Evolutionary conservation across 2,113 vertebrate genomes (phyloP), one percentile per base, ranked within the genome.

Genomic region (Phalacrocorax carbo): DNA sequence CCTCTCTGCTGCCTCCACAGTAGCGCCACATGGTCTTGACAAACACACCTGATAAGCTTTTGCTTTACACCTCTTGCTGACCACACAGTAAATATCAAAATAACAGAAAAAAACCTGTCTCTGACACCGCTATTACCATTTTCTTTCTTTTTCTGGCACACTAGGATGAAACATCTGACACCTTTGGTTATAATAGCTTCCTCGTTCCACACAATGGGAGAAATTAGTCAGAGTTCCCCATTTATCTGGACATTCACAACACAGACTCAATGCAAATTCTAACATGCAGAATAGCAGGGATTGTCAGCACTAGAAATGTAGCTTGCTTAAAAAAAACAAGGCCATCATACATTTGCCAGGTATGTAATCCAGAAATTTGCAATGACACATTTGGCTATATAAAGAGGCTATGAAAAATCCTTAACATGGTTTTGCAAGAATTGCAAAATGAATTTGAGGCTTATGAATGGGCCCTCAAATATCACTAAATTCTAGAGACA

Each of bases 351-450:
- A 29, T 38, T 80, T 69, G 25, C 9, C 25, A 25, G 15, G n/a
- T 10, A 20, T 2, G 27, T 8, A 51, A 75, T 19, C 34, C 72
- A 22, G 48, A 75, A 49, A 26, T 23, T 22, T 51, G 48, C 30
- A 77, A n/a, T 7, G 26, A 40, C 20, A 8, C 0, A 1, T 52
- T 17, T 36, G 54, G 36, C 46, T 11, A 4, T 0, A 5, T 6
- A 22, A 49, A 29, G 26, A 64, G 26, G 13, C 5, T 11, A 32
- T 5, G 15, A 54, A 90, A 86, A 90, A 49, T 10, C 16, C 40
- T 80, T 40, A 27, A 0, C 1, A 3, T 18, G 17, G 22, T 70
- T 82, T 62, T 42, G 22, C 26, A 79, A 54, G 12, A 55, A 80
- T 8, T 48, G 21, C 21, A 57, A 66, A 61, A 13, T 20, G 10